Evolutionary conservation across 1,140 invertebrate species (phyloP), one percentile per base, ranked within the genome.

Genomic region (Bombus cullumanus): DNA sequence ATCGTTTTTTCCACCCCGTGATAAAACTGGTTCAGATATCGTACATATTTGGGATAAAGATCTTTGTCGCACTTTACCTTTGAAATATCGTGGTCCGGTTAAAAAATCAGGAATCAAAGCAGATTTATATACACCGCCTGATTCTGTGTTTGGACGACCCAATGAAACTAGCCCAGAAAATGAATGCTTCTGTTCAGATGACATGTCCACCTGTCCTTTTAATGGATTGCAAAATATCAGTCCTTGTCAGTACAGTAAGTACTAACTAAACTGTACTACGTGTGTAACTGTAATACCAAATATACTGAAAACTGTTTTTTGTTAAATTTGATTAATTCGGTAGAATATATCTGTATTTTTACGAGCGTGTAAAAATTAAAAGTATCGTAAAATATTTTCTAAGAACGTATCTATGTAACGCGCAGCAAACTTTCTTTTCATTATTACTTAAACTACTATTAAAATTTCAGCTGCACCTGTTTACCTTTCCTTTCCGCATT

Each of bases 401-500:
- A 13, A 4, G 25, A 62, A 59, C 28, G 25, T 59, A 28, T 28
- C 22, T 25, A 25, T 57, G 1, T 59, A 59, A 28, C 25, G 0
- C 43, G 15, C 15, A 18, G 15, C 43, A 5, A 18, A 37, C 28
- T 15, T 31, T 13, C 5, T 5, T 72, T 18, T 4, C 3, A 39
- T n/a, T 31, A 2, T 34, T 37, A 25, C 6, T 5, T 3, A 28
- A 39, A 71, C 66, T 66, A 25, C 4, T 57, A 39, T 43, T 73
- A 15, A 1, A 22, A 28, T 1, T 96, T 15, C 92, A 98, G 97
- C 97, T 93, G 98, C 98, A 22, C 98, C 98, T 0, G 97, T 98
- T 3, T 98, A 97, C 88, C 92, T 98, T 12, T 98, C 98, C 0
- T 98, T 97, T 93, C 98, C 98, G 10, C 98, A 99, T 93, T 99